Percentiles rank a stretch among this genome's conserved stretches.
These are phyloP conservation scores for Tachystola acroxantha DNA, from an alignment of 2,888 invertebrate species.

Conservation along the genomic window DNA sequence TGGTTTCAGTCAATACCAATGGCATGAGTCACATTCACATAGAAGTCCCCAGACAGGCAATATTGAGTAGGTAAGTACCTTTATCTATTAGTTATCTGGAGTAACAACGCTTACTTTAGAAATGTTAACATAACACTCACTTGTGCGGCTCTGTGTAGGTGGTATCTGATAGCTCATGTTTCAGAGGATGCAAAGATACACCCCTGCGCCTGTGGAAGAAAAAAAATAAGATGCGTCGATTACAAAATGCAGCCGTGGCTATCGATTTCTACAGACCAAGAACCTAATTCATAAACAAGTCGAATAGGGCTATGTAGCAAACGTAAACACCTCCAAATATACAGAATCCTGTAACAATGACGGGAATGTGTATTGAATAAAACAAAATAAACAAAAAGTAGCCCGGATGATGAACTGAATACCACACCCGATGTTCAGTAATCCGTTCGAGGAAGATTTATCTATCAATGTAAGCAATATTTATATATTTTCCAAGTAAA, in stretches of 20 bases:
- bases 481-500: not conserved
- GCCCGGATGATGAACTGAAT: conserved; percentile 60
- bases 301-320: conserved; percentile 17
- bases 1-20: conserved; percentile 24
- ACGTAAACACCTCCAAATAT: conserved; percentile 32
- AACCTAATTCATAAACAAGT: conserved; percentile 15
- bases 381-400: conserved; percentile 65
- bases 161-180: conserved; percentile 93
- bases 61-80: conserved; percentile 7
- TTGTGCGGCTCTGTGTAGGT: conserved; percentile 87
- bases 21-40: conserved; percentile 49
- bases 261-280: conserved; percentile 48
- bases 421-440: conserved; percentile 50
- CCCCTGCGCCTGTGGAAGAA: conserved; percentile 78
- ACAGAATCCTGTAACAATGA: conserved; percentile 32
- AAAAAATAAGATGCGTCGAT: conserved; percentile 38
- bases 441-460: not conserved
- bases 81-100: too few relatives aligned
- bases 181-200: conserved; percentile 79
- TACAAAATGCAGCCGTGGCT: conserved; percentile 35
- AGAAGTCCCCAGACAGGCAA: conserved; percentile 2
- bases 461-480: not conserved
- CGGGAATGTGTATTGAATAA: conserved; percentile 32
- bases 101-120: too few relatives aligned
- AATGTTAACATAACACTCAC: conserved; percentile 76